phyloP scores from a whole-genome alignment of 2,888 invertebrate genomes.

The Osedax fenrisi region DNA sequence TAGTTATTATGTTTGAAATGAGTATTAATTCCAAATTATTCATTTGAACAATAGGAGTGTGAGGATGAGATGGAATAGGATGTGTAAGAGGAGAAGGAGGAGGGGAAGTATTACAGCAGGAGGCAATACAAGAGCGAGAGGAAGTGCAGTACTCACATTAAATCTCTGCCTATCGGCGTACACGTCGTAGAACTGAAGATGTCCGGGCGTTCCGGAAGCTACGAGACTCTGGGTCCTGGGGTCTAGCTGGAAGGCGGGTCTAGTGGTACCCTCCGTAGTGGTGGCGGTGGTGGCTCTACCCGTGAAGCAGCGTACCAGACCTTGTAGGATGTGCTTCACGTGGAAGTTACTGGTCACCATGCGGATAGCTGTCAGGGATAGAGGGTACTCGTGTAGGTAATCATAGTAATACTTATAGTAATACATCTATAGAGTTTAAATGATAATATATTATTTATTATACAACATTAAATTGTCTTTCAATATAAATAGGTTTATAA shows the following conservation, averaged over 20 bases:
- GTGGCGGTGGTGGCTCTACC: constrained; percentile 36
- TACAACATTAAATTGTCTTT: no score
- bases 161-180: constrained; percentile 58
- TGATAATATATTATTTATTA: no score
- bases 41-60: no score
- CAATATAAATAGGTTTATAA: no score
- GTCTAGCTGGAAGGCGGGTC: constrained; percentile 53
- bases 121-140: no score
- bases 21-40: no score
- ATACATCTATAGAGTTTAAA: no score
- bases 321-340: constrained; percentile 58
- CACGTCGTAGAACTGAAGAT: constrained; percentile 63
- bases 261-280: neutral
- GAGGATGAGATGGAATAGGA: no score
- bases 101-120: no score
- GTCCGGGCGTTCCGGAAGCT: constrained; percentile 63
- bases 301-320: constrained; percentile 58
- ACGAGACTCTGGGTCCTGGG: constrained; percentile 60
- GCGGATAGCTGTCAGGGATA: constrained; percentile 49
- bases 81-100: no score
- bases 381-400: constrained; percentile 25
- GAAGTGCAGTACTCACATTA: constrained; percentile 63
- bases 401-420: no score
- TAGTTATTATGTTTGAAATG: no score
- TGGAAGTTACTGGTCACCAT: constrained; percentile 50